These are phyloP conservation scores for Sciurus carolinensis DNA, from an alignment of 2,797 vertebrate species.

Conservation along the genomic window DNA sequence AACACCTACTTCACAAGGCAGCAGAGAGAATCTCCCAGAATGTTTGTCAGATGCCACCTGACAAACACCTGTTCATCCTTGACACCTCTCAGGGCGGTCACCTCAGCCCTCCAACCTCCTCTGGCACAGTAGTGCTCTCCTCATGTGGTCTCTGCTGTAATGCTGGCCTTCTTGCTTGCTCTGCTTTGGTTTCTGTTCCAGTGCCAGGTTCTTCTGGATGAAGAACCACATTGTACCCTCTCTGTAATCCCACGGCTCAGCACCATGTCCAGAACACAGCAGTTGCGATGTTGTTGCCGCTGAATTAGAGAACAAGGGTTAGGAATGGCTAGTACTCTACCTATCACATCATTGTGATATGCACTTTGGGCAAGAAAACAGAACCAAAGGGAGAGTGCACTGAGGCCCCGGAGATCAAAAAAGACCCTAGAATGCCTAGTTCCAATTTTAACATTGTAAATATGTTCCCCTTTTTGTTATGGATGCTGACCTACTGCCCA, in stretches of 20 bases:
- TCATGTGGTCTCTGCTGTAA: not conserved
- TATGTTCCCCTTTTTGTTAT: not conserved
- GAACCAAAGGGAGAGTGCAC: not conserved
- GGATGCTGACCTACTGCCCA: not conserved
- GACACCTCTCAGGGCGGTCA: no score
- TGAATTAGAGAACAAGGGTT: not conserved
- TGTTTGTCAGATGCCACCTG: not conserved
- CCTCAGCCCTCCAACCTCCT: not conserved
- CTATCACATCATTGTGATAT: not conserved
- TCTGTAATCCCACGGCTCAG: not conserved
- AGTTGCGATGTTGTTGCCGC: not conserved
- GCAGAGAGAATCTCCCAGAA: not conserved
- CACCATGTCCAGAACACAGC: not conserved
- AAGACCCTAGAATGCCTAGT: not conserved
- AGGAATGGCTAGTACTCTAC: not conserved
- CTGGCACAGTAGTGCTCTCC: not conserved
- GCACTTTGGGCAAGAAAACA: not conserved
- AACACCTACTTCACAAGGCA: not conserved
- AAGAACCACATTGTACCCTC: not conserved
- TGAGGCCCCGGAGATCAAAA: not conserved
- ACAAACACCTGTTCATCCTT: no score
- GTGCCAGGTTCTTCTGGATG: not conserved
- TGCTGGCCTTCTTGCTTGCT: fast-evolving
- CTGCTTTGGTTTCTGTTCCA: not conserved
- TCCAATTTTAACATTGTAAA: not conserved